Conservation (phyloP, 1,140 invertebrate genomes). For the Drosophila serrata region DNA sequence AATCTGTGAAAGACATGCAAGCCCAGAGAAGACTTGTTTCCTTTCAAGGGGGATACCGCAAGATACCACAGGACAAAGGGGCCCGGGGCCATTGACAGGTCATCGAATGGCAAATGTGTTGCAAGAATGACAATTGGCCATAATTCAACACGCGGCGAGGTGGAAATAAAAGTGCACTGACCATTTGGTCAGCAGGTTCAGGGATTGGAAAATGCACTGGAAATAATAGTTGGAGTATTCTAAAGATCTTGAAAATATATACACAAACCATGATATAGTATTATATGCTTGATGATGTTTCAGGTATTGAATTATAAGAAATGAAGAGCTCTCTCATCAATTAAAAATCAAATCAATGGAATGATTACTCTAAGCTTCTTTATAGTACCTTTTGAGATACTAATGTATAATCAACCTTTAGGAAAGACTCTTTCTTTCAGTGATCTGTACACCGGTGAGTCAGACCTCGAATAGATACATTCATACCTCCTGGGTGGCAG, state of each 20-base stretch:
- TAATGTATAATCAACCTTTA: not conserved
- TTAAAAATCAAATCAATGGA: no score
- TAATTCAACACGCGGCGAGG: constrained; percentile 37
- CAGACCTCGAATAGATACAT: not conserved
- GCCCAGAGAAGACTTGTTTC: constrained; percentile 4
- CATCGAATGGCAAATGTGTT: constrained; percentile 53
- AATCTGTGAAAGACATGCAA: constrained; percentile 64
- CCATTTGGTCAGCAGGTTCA: constrained; percentile 27
- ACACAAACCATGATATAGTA: no score
- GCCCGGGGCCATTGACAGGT: constrained; percentile 24
- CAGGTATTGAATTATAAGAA: no score
- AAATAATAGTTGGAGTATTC: not conserved
- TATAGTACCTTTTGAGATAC: no score
- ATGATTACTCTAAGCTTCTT: no score
- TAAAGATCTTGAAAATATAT: not conserved
- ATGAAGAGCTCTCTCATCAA: no score
- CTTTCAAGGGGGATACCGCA: constrained; percentile 7
- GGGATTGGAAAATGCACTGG: constrained; percentile 22
- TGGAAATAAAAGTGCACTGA: constrained; percentile 17
- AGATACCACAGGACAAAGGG: not conserved
- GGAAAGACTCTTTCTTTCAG: not conserved
- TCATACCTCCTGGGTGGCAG: constrained; percentile 50
- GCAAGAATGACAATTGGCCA: constrained; percentile 58
- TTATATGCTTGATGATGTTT: no score
- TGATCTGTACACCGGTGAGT: constrained; percentile 6